Evolutionary conservation across 2,888 invertebrate species (phyloP), one percentile per base, ranked within the genome.

Genomic region (Ophion slaviceki): DNA sequence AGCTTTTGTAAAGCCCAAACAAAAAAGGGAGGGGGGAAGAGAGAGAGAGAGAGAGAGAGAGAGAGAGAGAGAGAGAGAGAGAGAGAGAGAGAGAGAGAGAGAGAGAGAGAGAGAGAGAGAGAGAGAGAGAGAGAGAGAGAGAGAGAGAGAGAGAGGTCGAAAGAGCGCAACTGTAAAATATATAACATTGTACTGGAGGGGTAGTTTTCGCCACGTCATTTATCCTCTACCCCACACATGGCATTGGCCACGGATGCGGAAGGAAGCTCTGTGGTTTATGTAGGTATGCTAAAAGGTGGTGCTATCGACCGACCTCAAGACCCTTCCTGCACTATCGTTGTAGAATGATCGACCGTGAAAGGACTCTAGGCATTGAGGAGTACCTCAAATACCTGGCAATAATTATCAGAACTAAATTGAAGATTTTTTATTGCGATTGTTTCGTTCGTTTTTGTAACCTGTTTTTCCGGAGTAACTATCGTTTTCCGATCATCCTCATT

Each of bases 271-370:
- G 76, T 71, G 79, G 70, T 71, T 64, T 80, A 85, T 86, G 87
- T 85, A 87, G 86, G 87, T 89, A 87, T 81, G 85, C 83, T 84
- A 86, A 85, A 87, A 86, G 84, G 78, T 62, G 78, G 85, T 87
- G 88, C 77, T 90, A 90, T 90, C 90, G 90, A 90, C 89, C 90
- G 89, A 74, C 71, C 86, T 88, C 82, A 62, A 85, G 82, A 86
- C 85, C 85, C 71, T 70, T 79, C 67, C 80, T 72, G 68, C 47
- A 82, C 59, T 53, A 53, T 79, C 24, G 53, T 70, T 24, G 32
- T 64, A 10, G 57, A 53, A 24, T 45, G 57, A 72, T 36, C 64
- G 28, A 24, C 45, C 24, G 47, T 36, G 45, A 67, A 77, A n/a
- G 32, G 8, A 40, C 17, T 53, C 14, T 14, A 53, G 14, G 14